phyloP scores from a whole-genome alignment of 2,113 vertebrate species.

The Cynoglossus semilaevis region DNA sequence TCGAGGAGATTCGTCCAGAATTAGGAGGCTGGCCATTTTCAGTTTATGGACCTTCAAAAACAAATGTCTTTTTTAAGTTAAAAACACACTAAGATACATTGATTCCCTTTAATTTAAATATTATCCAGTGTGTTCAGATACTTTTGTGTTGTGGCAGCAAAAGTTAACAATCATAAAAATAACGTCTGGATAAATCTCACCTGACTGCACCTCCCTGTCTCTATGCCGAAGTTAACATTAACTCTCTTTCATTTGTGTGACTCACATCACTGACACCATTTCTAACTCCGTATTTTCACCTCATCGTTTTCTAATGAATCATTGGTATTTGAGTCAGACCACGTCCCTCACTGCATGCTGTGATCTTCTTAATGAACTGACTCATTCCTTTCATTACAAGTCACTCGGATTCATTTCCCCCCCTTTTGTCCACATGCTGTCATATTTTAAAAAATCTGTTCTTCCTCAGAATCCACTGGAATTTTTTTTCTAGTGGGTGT shows the following conservation, averaged over 20 bases:
- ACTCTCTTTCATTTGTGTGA: slow-evolving; percentile 7
- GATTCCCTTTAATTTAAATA: neutral
- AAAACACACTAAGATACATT: neutral
- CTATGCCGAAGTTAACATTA: slow-evolving; percentile 6
- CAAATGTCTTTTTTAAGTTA: neutral
- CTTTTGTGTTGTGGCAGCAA: neutral
- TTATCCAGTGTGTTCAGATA: neutral
- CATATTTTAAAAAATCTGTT: slow-evolving; percentile 57
- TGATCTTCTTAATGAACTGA: slow-evolving; percentile 20
- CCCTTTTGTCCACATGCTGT: slow-evolving; percentile 45
- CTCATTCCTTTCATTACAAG: slow-evolving; percentile 38
- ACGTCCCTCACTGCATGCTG: slow-evolving; percentile 29
- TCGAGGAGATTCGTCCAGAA: slow-evolving; percentile 77
- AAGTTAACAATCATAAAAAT: slow-evolving; percentile 1
- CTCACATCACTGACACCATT: slow-evolving; percentile 17
- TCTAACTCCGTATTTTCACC: slow-evolving; percentile 6
- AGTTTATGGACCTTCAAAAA: neutral
- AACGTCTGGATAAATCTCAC: slow-evolving; percentile 69
- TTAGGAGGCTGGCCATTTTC: neutral
- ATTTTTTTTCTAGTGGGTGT: slow-evolving; percentile 41
- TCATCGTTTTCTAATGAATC: slow-evolving; percentile 6
- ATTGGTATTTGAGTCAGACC: neutral
- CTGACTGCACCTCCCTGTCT: slow-evolving; percentile 36
- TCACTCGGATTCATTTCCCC: slow-evolving; percentile 17
- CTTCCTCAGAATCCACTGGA: slow-evolving; percentile 39